These are phyloP conservation scores for Leucoma salicis DNA, from an alignment of 2,888 invertebrate genomes.

Conservation along the genomic window DNA sequence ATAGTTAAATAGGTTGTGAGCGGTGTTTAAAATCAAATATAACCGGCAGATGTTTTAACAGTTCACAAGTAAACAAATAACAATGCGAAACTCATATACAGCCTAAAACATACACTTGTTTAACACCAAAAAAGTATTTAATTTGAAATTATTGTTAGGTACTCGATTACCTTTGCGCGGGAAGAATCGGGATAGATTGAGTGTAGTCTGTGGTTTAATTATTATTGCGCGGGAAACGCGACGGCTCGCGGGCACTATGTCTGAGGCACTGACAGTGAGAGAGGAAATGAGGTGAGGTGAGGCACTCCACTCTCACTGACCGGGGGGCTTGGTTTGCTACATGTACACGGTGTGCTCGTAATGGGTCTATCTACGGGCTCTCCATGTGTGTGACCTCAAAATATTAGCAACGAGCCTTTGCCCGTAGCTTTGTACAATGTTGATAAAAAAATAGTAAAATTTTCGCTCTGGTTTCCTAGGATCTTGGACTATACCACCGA, in stretches of 20 bases:
- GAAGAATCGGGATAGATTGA: slow-evolving; percentile 47
- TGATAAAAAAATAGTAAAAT: no score
- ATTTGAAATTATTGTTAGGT: slow-evolving; percentile 24
- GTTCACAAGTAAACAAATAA: slow-evolving; percentile 44
- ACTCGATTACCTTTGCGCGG: slow-evolving; percentile 59
- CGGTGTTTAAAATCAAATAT: no score
- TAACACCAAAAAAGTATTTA: slow-evolving; percentile 23
- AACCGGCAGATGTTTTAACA: slow-evolving; percentile 1
- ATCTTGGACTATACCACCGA: no score
- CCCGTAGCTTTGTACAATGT: no score
- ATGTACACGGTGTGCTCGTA: no score
- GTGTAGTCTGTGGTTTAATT: slow-evolving; percentile 46
- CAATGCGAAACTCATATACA: slow-evolving; percentile 16
- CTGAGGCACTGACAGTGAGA: slow-evolving; percentile 51
- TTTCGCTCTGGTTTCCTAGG: no score
- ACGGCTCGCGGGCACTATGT: slow-evolving; percentile 46
- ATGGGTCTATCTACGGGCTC: no score
- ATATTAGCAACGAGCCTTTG: no score
- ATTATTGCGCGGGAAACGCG: slow-evolving; percentile 58
- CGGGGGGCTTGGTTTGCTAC: slow-evolving; percentile 22
- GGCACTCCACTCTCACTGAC: no score
- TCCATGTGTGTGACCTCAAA: no score
- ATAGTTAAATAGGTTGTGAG: no score
- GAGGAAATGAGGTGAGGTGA: background rate
- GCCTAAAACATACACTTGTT: slow-evolving; percentile 27